phyloP scores from a whole-genome alignment of 64 coral and sea anemone species.

The Catalaphyllia jardinei region DNA sequence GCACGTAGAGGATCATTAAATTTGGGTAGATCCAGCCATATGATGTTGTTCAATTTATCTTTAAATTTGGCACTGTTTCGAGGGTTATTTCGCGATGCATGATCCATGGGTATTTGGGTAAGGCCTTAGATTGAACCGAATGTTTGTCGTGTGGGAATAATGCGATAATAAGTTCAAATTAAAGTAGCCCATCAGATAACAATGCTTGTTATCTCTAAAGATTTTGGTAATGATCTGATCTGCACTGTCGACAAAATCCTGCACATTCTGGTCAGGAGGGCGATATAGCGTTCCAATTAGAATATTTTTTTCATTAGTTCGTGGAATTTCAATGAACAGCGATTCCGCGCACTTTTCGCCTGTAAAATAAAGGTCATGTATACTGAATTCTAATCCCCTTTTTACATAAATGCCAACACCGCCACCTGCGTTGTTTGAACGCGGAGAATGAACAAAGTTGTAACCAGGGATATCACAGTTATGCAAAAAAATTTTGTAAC shows the following conservation, averaged over 20 bases:
- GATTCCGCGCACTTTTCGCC: conserved; percentile 17
- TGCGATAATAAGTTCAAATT: conserved; percentile 26
- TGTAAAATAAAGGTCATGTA: conserved; percentile 10
- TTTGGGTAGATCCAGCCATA: too few species aligned
- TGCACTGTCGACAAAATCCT: background rate
- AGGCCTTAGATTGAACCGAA: too few species aligned
- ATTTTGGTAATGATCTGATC: background rate
- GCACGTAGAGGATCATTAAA: background rate
- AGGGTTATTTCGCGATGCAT: too few species aligned
- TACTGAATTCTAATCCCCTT: too few species aligned
- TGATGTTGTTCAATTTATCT: too few species aligned
- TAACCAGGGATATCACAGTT: conserved; percentile 6
- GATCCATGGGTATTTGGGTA: too few species aligned
- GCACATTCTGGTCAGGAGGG: conserved; percentile 9
- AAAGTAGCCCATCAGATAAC: conserved; percentile 32
- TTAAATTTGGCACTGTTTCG: background rate
- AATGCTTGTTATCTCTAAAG: conserved; percentile 27
- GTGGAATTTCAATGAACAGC: conserved; percentile 5
- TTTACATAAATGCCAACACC: conserved; percentile 1
- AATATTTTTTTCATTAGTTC: background rate
- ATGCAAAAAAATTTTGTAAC: conserved; percentile 10
- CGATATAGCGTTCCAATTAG: conserved; percentile 26
- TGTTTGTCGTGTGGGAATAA: background rate
- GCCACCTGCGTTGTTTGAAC: background rate
- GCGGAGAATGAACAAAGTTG: conserved; percentile 5